Percentiles rank a stretch among this genome's conserved stretches.
Conservation (phyloP, 2,113 vertebrate genomes). For the Pithys albifrons region DNA sequence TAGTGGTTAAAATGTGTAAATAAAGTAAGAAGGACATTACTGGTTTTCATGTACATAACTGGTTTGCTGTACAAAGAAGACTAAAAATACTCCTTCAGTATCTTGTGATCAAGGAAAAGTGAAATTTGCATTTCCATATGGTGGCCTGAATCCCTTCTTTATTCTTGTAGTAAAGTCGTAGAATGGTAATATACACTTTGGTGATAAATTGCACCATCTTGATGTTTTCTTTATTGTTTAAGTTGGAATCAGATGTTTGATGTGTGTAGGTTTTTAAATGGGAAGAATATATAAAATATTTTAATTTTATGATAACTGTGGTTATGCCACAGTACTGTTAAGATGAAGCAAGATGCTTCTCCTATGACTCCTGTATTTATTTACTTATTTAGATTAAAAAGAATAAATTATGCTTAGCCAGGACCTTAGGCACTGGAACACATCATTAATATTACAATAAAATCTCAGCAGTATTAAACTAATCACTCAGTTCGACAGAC, state of each 20-base stretch:
- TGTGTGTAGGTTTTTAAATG: background rate
- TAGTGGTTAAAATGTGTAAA: background rate
- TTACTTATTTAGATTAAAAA: constrained; percentile 36
- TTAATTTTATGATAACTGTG: background rate
- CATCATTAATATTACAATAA: constrained; percentile 34
- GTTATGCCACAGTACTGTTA: background rate
- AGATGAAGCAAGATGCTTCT: background rate
- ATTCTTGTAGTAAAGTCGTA: background rate
- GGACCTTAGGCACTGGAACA: background rate
- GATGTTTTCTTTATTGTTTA: background rate
- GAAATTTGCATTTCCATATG: background rate
- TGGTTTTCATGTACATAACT: background rate
- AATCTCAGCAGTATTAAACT: constrained; percentile 53
- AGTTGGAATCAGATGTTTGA: background rate
- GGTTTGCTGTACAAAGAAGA: background rate
- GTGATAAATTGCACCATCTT: background rate
- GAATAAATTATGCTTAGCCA: background rate
- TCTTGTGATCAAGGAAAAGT: background rate
- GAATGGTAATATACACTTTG: background rate
- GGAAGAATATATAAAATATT: background rate
- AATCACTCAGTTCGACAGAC: constrained; percentile 22
- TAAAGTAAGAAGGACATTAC: background rate
- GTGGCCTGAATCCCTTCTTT: background rate
- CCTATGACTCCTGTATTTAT: background rate
- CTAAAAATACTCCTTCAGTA: background rate